These are phyloP conservation scores for Varanus komodoensis DNA, from an alignment of 2,113 vertebrate species.

Conservation along the genomic window DNA sequence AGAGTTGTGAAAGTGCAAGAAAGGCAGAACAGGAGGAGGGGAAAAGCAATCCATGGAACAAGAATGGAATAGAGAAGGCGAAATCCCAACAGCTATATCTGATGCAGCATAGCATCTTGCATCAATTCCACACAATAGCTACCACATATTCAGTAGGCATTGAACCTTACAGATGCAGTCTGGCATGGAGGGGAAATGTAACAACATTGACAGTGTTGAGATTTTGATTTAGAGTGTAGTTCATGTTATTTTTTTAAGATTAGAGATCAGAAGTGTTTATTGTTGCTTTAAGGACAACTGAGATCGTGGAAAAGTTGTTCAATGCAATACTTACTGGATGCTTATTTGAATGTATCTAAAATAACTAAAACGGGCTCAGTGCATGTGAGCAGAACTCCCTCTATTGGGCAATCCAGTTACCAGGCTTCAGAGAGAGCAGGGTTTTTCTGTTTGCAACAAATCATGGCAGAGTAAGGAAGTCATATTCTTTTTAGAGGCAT, in stretches of 20 bases:
- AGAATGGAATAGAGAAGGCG: background rate
- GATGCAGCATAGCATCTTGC: background rate
- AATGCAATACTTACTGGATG: background rate
- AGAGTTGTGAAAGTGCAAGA: background rate
- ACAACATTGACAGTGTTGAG: background rate
- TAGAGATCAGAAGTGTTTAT: constrained; percentile 8
- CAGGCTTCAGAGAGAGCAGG: background rate
- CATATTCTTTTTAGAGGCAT: background rate
- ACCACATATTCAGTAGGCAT: background rate
- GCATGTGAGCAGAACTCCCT: constrained; percentile 57
- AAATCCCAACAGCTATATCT: background rate
- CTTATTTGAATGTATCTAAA: constrained; percentile 12
- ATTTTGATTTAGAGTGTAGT: constrained; percentile 7
- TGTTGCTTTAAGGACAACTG: background rate
- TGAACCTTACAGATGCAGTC: constrained; percentile 6
- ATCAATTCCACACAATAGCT: background rate
- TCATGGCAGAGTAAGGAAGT: background rate
- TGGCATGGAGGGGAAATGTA: background rate
- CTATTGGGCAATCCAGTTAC: constrained; percentile 38
- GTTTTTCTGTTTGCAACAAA: constrained; percentile 3
- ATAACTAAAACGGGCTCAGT: background rate
- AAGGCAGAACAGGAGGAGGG: background rate
- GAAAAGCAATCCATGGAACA: background rate
- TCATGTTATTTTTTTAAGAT: constrained; percentile 6
- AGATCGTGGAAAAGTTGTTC: constrained; percentile 11